phyloP scores from a whole-genome alignment of 1,140 invertebrate species.

The Drosophila kurseongensis region DNA sequence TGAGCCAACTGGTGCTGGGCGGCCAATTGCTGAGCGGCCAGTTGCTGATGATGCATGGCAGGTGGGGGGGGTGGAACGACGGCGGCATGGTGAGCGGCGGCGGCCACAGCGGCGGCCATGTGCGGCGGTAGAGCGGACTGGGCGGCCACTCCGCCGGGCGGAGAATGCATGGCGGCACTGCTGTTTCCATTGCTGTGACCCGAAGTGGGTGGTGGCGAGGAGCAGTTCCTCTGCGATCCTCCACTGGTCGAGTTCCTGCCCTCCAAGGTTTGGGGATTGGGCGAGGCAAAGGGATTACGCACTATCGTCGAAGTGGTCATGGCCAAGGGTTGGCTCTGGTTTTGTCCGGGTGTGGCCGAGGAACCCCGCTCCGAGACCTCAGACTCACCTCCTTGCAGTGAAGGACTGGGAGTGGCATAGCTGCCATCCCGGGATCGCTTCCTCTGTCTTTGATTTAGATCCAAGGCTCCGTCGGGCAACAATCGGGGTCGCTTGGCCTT shows the following conservation, averaged over 20 bases:
- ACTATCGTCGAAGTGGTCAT: conserved; percentile 81
- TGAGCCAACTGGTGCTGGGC: conserved; percentile 79
- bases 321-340: conserved; percentile 67
- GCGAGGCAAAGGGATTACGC: conserved; percentile 79
- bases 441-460: conserved; percentile 70
- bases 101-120: conserved; percentile 70
- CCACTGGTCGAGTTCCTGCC: conserved; percentile 19
- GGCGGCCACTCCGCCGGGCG: conserved; percentile 61
- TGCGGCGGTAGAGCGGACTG: conserved; percentile 61
- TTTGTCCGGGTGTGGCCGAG: conserved; percentile 36
- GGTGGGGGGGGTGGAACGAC: conserved; percentile 40
- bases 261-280: conserved; percentile 62
- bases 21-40: conserved; percentile 76
- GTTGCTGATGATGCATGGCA: conserved; percentile 73
- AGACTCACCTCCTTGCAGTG: conserved; percentile 78
- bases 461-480: conserved; percentile 48
- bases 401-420: conserved; percentile 85
- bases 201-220: conserved; percentile 43
- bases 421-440: conserved; percentile 78
- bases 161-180: conserved; percentile 47
- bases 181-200: conserved; percentile 52
- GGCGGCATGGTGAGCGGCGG: conserved; percentile 66
- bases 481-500: conserved; percentile 71
- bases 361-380: conserved; percentile 18
- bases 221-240: conserved; percentile 23